Evolutionary conservation across 2,113 vertebrate species (phyloP), one percentile per base, ranked within the genome.

Genomic region (Phyllostomus hastatus): DNA sequence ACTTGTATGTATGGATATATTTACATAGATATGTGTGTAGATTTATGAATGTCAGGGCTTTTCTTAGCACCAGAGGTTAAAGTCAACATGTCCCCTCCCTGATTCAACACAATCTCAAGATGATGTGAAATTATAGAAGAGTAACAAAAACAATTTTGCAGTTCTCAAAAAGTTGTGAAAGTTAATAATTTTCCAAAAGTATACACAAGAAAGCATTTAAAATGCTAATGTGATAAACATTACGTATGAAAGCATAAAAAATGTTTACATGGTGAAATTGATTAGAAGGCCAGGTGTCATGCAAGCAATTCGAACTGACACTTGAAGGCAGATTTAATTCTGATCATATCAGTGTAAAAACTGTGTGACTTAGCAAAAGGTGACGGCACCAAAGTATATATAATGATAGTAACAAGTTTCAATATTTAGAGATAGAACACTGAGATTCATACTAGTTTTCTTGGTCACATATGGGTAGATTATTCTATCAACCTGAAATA

Each of bases 161-260:
- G 41, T 50, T 31, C 54, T 93, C 75, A 64, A 14, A 86, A 82
- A 82, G 24, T 79, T 89, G n/a, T 61, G 14, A 93, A 95, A 93
- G 22, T 69, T 91, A 81, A 10, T 20, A 70, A 46, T 92, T 95
- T 93, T 96, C 90, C 82, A 90, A 95, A 90, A 88, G 66, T 82
- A 26, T 33, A 72, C 24, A 15, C 17, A 95, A 90, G 67, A 92
- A 90, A 57, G 15, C 57, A 81, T 59, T 72, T 59, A 59, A 79
- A 95, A 79, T 80, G 79, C 22, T 94, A 84, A 83, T 66, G 26
- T 4, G 38, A 69, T 50, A 88, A 28, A 12, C 48, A 92, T 46
- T 75, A 46, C 16, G 38, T 35, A 22, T 33, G 41, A 96, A 86
- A 52, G 12, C 28, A 86, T 46, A 59, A 43, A 57, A 50, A 95